Evolutionary conservation across 2,888 invertebrate genomes (phyloP).

Genomic region (Antheraea yamamai): DNA sequence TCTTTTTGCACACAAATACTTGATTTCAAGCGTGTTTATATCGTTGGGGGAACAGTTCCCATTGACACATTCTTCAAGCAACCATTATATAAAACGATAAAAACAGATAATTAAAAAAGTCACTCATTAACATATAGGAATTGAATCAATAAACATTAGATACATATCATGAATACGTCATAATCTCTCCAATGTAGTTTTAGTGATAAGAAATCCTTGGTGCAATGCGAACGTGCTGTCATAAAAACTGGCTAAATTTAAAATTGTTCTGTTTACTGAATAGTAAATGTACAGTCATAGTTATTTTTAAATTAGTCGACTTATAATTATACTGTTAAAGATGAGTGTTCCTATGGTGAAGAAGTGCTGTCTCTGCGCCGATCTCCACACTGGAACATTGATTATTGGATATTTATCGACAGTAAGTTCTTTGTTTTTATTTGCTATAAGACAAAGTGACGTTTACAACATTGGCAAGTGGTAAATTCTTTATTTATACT

Average conservation of each 20-base stretch:
- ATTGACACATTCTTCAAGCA: too few species aligned
- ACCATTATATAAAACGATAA: neutral
- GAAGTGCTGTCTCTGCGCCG: slow-evolving; percentile 64
- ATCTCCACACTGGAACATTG: slow-evolving; percentile 65
- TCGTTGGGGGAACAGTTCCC: too few species aligned
- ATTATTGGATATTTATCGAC: slow-evolving; percentile 69
- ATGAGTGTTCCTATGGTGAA: slow-evolving; percentile 75
- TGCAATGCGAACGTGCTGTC: slow-evolving; percentile 19
- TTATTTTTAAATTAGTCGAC: slow-evolving; percentile 8
- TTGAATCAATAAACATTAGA: neutral
- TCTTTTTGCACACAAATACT: neutral
- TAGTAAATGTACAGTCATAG: neutral
- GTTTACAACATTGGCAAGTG: slow-evolving; percentile 15
- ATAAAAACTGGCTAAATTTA: slow-evolving; percentile 21
- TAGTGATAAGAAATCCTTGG: slow-evolving; percentile 28
- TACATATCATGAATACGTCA: slow-evolving; percentile 25
- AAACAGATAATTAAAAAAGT: neutral
- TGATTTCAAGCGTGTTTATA: neutral
- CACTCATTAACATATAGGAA: neutral
- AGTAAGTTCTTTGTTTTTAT: slow-evolving; percentile 47
- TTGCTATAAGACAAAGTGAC: neutral
- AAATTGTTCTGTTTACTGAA: slow-evolving; percentile 10
- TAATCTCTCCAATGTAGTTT: slow-evolving; percentile 20
- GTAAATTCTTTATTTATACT: slow-evolving; percentile 6
- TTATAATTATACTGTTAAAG: slow-evolving; percentile 16